These are phyloP conservation scores for Cosmia pyralina DNA, from an alignment of 2,888 invertebrate species.

Conservation along the genomic window DNA sequence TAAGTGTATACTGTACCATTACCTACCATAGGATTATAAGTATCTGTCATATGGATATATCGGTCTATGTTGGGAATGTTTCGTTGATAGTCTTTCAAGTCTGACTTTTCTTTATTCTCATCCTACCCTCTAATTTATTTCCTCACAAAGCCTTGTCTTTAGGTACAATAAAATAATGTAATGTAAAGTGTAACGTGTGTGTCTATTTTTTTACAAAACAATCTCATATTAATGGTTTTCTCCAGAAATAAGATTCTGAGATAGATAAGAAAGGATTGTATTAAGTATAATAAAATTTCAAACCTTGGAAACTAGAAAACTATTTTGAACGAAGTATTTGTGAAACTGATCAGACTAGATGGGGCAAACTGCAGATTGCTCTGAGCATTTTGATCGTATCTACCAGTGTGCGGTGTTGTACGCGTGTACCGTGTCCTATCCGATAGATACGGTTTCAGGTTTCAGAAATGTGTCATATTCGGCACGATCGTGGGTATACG, in stretches of 20 bases:
- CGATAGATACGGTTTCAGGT: conserved; percentile 24
- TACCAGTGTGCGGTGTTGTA: conserved; percentile 4
- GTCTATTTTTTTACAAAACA: too few species aligned
- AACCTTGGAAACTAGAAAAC: conserved; percentile 6
- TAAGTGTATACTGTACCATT: background rate
- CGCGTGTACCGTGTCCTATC: conserved; percentile 23
- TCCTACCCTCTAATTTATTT: background rate
- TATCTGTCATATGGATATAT: background rate
- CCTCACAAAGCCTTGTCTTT: background rate
- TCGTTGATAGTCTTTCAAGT: background rate
- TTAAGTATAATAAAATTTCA: conserved; percentile 10
- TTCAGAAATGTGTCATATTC: conserved; percentile 38
- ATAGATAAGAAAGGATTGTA: background rate
- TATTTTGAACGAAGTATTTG: conserved; percentile 19
- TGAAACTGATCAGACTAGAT: conserved; percentile 40
- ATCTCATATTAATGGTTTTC: background rate
- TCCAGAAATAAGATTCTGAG: background rate
- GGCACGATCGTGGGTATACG: conserved; percentile 16
- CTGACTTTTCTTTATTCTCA: too few species aligned
- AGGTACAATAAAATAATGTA: too few species aligned
- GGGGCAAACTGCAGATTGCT: conserved; percentile 45
- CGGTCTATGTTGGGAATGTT: background rate
- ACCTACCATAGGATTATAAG: background rate
- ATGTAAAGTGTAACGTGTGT: too few species aligned
- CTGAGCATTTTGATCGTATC: conserved; percentile 33